A percentile compares a stretch with the other conserved stretches of the same genome.
These are phyloP conservation scores for Apocrypta bakeri DNA, from an alignment of 1,140 invertebrate genomes.

Conservation along the genomic window DNA sequence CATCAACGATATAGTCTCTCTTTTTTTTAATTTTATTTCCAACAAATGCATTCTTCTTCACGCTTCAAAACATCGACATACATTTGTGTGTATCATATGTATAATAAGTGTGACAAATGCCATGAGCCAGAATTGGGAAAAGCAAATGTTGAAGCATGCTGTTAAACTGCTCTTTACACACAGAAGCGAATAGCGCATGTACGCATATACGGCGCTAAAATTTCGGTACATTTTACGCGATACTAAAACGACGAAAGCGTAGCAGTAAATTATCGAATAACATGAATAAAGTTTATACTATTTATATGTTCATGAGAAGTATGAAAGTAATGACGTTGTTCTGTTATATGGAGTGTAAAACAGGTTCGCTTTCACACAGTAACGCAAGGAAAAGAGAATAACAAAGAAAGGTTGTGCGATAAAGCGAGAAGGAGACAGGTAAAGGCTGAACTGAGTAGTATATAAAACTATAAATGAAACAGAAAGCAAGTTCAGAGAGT, in stretches of 20 bases:
- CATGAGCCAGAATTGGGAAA: neutral
- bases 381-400: neutral
- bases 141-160: neutral
- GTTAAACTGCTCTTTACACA: neutral
- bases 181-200: neutral
- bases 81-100: too few relatives aligned
- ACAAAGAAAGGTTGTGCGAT: neutral
- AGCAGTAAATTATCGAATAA: too few relatives aligned
- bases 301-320: neutral
- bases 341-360: neutral
- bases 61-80: too few relatives aligned
- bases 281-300: too few relatives aligned
- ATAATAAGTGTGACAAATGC: too few relatives aligned
- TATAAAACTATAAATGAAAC: neutral
- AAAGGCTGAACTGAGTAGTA: neutral
- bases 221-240: too few relatives aligned
- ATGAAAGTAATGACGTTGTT: slow-evolving; percentile 9
- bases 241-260: neutral
- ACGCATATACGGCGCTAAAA: too few relatives aligned
- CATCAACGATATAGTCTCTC: too few relatives aligned
- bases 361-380: neutral
- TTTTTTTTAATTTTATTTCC: too few relatives aligned
- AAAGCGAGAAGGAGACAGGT: neutral
- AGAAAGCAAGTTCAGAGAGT: neutral
- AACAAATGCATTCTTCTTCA: too few relatives aligned